Percentiles rank a stretch among this genome's conserved stretches.
These are phyloP conservation scores for Toxotes jaculatrix DNA, from an alignment of 2,113 vertebrate genomes.

Conservation along the genomic window DNA sequence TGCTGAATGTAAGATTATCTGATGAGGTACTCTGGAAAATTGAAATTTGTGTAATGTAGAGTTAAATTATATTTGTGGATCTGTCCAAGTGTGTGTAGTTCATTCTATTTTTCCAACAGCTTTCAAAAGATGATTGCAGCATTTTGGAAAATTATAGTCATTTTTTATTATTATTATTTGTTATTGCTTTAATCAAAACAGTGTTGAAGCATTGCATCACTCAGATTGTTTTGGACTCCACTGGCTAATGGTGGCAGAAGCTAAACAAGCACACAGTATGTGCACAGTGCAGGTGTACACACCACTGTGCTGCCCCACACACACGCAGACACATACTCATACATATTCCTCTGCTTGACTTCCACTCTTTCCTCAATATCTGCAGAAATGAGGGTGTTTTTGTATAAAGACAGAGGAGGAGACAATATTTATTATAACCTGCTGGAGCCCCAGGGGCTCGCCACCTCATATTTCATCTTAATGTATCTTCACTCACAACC, in stretches of 20 bases:
- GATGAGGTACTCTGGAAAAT: constrained; percentile 7
- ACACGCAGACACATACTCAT: constrained; percentile 21
- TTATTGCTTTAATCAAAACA: neutral
- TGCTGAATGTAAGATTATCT: neutral
- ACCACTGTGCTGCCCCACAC: neutral
- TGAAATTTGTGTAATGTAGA: constrained; percentile 16
- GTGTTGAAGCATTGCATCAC: neutral
- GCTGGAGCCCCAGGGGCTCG: constrained; percentile 57
- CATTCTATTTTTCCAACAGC: neutral
- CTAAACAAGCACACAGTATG: constrained; percentile 12
- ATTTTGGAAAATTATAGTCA: neutral
- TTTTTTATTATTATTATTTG: neutral
- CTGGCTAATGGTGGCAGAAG: neutral
- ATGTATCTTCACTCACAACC: constrained; percentile 70
- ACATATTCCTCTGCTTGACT: constrained; percentile 58
- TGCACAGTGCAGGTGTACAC: neutral
- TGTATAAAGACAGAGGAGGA: constrained; percentile 72
- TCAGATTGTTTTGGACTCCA: neutral
- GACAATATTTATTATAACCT: constrained; percentile 75
- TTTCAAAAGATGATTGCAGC: neutral
- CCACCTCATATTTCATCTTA: constrained; percentile 79
- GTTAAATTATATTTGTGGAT: neutral
- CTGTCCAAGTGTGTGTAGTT: neutral
- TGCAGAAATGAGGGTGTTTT: constrained; percentile 68
- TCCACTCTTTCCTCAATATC: constrained; percentile 54